Percentiles rank a stretch among this genome's conserved stretches.
These are phyloP conservation scores for Cettia cetti DNA, from an alignment of 2,113 vertebrate genomes.

Conservation along the genomic window DNA sequence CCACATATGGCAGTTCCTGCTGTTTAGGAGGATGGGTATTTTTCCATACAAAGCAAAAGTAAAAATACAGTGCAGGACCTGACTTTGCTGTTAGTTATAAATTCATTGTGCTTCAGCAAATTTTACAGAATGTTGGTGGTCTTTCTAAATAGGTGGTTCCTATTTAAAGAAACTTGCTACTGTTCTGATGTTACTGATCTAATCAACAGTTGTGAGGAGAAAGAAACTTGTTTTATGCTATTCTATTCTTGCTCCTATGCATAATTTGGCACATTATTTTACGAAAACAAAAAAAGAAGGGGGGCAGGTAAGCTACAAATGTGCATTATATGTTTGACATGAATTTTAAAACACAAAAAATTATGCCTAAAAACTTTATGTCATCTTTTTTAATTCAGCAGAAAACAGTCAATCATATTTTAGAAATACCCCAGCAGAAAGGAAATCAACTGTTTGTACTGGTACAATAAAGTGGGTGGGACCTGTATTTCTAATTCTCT, in stretches of 20 bases:
- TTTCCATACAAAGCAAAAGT: neutral
- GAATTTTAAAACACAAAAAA: neutral
- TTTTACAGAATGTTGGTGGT: neutral
- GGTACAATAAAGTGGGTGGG: neutral
- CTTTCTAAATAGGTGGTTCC: neutral
- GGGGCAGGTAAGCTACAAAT: neutral
- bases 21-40: neutral
- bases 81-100: neutral
- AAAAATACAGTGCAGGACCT: neutral
- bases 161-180: neutral
- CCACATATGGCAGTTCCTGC: neutral
- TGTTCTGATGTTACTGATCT: neutral
- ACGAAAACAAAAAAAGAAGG: neutral
- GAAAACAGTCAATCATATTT: neutral
- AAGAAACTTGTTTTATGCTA: neutral
- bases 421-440: neutral
- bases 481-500: neutral
- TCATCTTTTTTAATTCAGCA: neutral
- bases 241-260: neutral
- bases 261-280: neutral
- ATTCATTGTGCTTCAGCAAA: neutral
- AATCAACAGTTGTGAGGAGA: neutral
- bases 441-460: neutral
- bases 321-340: neutral
- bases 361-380: neutral